Base-by-base conservation (phyloP, 2,888 invertebrate species). In the Dryocosmus kuriphilus region DNA sequence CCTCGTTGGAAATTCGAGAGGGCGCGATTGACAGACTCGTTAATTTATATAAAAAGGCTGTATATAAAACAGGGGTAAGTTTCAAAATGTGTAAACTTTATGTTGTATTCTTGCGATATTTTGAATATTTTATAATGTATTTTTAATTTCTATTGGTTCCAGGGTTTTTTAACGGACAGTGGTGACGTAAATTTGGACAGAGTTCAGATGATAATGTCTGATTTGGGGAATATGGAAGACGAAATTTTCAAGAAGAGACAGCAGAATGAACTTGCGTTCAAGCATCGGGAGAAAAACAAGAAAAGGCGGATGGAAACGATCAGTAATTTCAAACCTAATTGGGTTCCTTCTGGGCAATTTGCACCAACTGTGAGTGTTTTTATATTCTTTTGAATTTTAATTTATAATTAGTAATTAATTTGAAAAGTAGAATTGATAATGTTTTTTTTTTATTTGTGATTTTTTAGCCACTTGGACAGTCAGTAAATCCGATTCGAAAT, bases 1-100 rank as follows among this genome's bases (percentile, higher is more conserved):
- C 99, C 6, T 98, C 98, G 74, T 92, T 99, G 85, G 99, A 99
- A 94, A 99, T 99, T 88, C 94, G 98, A 71, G 99, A 99, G 93
- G 97, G 97, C 0, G 99, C 99, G 0, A 98, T 99, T 71, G 99
- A 99, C 92, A 93, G 98, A 76, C 94, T 99, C 24, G 96, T 99
- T 8, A 95, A 94, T 85, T 92, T 99, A 80, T 99, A 99, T 91
- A 99, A 99, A 93, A 96, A 97, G 89, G 95, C 96, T 84, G 98
- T 98, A 16, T 97, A 97, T 89, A 97, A 96, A 92, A 98, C 98
- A n/a, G 96, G 96, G 89, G 96, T 96, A 90, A 92, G 93, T 91
- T 61, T 32, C 75, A 16, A 16, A 16, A 16, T 2, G 16, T 41
- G 16, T 16, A 16, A 41, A 41, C 16, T 16, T 16, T 1, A 41